Evolutionary conservation across 2,888 invertebrate genomes (phyloP), one percentile per base, ranked within the genome.

Genomic region (Panzeria rudis): DNA sequence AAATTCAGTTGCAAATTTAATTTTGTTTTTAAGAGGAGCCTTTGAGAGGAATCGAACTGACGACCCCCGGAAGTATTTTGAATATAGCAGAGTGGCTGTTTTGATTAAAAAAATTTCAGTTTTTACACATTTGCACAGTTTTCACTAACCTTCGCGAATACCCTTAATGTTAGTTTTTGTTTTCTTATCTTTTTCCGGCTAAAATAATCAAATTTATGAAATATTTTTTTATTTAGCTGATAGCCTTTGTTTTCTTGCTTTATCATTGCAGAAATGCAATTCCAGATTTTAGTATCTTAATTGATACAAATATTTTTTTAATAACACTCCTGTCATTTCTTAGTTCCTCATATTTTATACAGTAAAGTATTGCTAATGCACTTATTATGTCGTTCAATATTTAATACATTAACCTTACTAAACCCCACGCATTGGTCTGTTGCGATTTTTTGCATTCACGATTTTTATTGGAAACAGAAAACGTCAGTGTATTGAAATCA

Each of bases 161-260:
- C 35, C 7, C 1, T 35, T 3, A 72, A 44, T 59, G 23, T 5
- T 11, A 38, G 23, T 25, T 52, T 38, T 35, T 61, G 1, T 50
- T 50, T 50, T 52, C 38, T 61, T 61, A 61, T 61, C 32, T 59
- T 11, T 15, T 7, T 61, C 9, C 23, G 35, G 47, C 47, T 0
- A 47, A 5, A 61, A 20, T n/a, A 44, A 38, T 35, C 50, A 29
- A 35, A 44, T 47, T 17, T 3, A 7, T 61, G 9, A 44, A 59
- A n/a, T 6, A 17, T 41, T 72, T 17, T 25, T 17, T 50, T n/a
- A 56, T 73, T 59, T 38, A 38, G 23, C n/a, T 23, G 23, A n/a
- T 38, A 35, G 2, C 25, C 5, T 69, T 69, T 35, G 41, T 15
- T 41, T 41, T 41, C 13, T 13, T 35, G 6, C 35, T 62, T 0